Base-by-base conservation (phyloP, 2,888 invertebrate species). In the Dromius quadrimaculatus region DNA sequence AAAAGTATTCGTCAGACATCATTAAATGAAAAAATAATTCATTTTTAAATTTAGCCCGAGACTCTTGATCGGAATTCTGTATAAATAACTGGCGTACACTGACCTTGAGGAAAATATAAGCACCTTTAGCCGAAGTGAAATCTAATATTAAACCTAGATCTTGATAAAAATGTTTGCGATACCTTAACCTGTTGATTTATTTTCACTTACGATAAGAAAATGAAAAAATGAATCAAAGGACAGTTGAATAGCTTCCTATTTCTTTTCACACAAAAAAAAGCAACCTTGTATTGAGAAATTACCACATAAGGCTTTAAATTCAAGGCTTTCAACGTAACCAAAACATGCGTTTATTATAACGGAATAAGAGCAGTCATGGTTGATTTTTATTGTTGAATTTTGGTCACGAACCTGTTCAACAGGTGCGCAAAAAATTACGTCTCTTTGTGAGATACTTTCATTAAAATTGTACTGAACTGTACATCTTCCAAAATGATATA, bases 51-150 rank as follows among this genome's bases (percentile, higher is more conserved):
- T 28, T 23, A 32, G 28, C 50, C 28, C 28, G 23, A 54, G 28
- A 23, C 50, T 28, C 23, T 47, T 45, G 47, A 47, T 47, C 11
- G 19, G 23, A 54, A 54, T 54, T 15, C 23, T 9, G 28, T 13
- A 54, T 54, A 54, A 54, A 54, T 54, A 54, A 54, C 50, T 15
- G 28, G 28, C 28, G 28, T 13, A 28, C 50, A 54, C 50, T 54
- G 47, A 47, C 47, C 47, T 47, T 23, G 17, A 2, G 15, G 2
- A 8, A 15, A 15, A 41, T 2, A 41, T 15, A 41, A 15, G 15
- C 15, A 41, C 13, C 41, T 15, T 11, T 8, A 8, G 1, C n/a
- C 3, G 1, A 41, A 41, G 41, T 41, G 15, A 41, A 41, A 41
- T 15, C 41, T 9, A 36, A 36, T 11, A 36, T 8, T 36, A 36